A percentile compares a stretch with the other conserved stretches of the same genome.
These are phyloP conservation scores for Agrilus biguttatus DNA, from an alignment of 2,888 invertebrate genomes.

Conservation along the genomic window DNA sequence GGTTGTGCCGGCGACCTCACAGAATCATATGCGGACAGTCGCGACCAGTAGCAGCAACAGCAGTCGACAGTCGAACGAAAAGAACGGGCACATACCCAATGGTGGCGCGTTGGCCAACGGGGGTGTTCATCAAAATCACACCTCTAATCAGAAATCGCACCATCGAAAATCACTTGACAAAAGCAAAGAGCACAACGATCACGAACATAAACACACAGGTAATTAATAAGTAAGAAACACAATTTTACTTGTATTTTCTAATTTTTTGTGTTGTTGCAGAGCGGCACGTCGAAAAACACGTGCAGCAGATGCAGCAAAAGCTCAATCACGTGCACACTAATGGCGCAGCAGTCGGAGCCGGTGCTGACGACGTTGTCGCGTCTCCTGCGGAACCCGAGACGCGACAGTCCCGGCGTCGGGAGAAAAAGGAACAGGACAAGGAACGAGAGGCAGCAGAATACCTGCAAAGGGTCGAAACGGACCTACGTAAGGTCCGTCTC, in stretches of 20 bases:
- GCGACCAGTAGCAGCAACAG: conserved; percentile 6
- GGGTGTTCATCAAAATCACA: conserved; percentile 10
- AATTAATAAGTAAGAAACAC: conserved; percentile 10
- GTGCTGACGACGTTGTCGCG: conserved; percentile 12
- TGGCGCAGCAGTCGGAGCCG: conserved; percentile 20
- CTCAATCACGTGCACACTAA: conserved; percentile 23
- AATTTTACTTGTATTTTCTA: no score
- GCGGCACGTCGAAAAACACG: conserved; percentile 15
- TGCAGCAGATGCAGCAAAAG: conserved; percentile 10
- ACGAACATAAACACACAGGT: conserved; percentile 10
- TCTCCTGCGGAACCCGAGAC: conserved; percentile 8
- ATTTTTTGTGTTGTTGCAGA: conserved; percentile 3
- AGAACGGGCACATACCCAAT: conserved; percentile 28
- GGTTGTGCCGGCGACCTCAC: conserved; percentile 8
- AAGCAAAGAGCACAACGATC: conserved; percentile 23
- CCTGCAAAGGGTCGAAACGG: conserved; percentile 49
- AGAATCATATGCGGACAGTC: conserved; percentile 5
- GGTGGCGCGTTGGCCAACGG: conserved; percentile 22
- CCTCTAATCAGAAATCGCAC: conserved; percentile 31
- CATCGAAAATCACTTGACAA: conserved; percentile 37
- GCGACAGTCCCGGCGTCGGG: conserved; percentile 19
- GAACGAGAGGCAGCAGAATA: conserved; percentile 35
- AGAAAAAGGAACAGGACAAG: conserved; percentile 31
- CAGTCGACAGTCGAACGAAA: conserved; percentile 17
- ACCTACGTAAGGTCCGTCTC: conserved; percentile 52